Evolutionary conservation across 2,888 invertebrate genomes (phyloP).

Genomic region (Hydriomena furcata): DNA sequence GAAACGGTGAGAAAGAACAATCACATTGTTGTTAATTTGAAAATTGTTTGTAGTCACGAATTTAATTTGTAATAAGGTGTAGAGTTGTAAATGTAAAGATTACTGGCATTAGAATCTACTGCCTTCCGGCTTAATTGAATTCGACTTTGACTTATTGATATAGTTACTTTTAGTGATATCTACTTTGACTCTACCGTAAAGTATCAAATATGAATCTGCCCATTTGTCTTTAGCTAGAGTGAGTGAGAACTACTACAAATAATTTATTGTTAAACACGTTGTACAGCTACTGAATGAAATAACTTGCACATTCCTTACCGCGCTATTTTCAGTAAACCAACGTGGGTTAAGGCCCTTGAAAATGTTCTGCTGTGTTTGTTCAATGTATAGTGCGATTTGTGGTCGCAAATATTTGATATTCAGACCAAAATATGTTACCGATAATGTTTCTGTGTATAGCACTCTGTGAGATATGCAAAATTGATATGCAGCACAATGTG

Average conservation of each 20-base stretch:
- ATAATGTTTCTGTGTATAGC: slow-evolving; percentile 40
- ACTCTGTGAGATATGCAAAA: slow-evolving; percentile 40
- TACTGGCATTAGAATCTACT: slow-evolving; percentile 23
- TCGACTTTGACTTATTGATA: slow-evolving; percentile 11
- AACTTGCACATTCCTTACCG: neutral
- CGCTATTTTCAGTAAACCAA: slow-evolving; percentile 4
- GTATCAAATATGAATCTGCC: too few relatives aligned
- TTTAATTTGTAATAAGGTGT: slow-evolving; percentile 64
- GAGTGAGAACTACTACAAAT: too few relatives aligned
- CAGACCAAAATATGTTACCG: slow-evolving; percentile 37
- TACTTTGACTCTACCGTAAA: too few relatives aligned
- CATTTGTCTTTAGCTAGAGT: too few relatives aligned
- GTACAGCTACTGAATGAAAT: neutral
- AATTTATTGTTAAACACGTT: neutral
- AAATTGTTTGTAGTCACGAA: slow-evolving; percentile 64
- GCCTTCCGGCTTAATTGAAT: slow-evolving; percentile 15
- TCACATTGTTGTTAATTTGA: slow-evolving; percentile 55
- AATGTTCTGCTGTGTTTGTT: slow-evolving; percentile 18
- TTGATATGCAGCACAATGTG: slow-evolving; percentile 39
- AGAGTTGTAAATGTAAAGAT: slow-evolving; percentile 54
- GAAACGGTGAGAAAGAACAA: slow-evolving; percentile 62
- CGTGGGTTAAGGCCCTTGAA: neutral
- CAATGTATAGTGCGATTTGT: slow-evolving; percentile 31
- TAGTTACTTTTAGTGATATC: neutral
- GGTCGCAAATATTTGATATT: slow-evolving; percentile 32